Conservation (phyloP, 2,113 vertebrate genomes). For the human (Homo sapiens) region GRCh38 chrX:82935501-82936000, state of each 20-base stretch:
- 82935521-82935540: slow-evolving; percentile 83
- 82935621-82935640: not conserved
- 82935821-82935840: not conserved
- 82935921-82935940: not conserved
- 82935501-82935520: slow-evolving; percentile 76
- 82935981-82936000: not conserved
- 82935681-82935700: not conserved
- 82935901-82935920: not conserved
- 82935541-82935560: slow-evolving; percentile 80
- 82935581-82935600: not conserved
- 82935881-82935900: not conserved
- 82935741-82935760: not conserved
- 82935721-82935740: slow-evolving; percentile 31
- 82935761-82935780: not conserved
- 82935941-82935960: not conserved
- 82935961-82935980: not conserved
- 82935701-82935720: not conserved
- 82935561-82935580: slow-evolving; percentile 71
- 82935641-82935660: slow-evolving; percentile 7
- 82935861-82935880: not conserved
- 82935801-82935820: not conserved
- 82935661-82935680: slow-evolving; percentile 12
- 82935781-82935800: not conserved
- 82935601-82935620: slow-evolving; percentile 70
- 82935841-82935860: not conserved